Base-by-base conservation (phyloP, 1,140 invertebrate genomes). In the Solenopsis fugax region DNA sequence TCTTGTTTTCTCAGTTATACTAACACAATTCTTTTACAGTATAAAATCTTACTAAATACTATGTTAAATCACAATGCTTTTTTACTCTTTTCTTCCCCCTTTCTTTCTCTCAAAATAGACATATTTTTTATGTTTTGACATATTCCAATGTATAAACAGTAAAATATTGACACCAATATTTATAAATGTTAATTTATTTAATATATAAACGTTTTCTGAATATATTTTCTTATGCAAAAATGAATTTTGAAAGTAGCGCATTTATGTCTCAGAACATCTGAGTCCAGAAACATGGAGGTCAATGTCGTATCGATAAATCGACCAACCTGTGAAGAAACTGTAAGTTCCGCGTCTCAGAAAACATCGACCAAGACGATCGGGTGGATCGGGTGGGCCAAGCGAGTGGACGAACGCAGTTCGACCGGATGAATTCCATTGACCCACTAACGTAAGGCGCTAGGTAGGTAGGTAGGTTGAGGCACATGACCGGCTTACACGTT, bases 401-500 rank as follows among this genome's bases (percentile, higher is more conserved):
- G 52, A 84, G 21, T 52, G 87, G 85, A 92, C 82, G 82, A 92
- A 91, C 86, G 75, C 86, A 85, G 58, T 84, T 85, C 54, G 80
- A 84, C 86, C 87, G 89, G 77, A 92, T 94, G 94, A 95, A 94
- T 95, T 93, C 73, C 92, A 95, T 95, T 95, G 93, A 95, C 94
- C 94, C 84, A 95, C 91, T 93, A 94, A 94, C 78, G 90, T 81
- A 52, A 65, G 81, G 62, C 86, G 84, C 41, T 50, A 48, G 85
- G 85, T 92, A 90, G 87, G 84, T 91, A 87, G 91, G 86, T 92
- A 91, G 89, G 88, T 86, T 84, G 75, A 67, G 52, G 60, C 82
- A 85, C 58, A 78, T 92, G 91, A 92, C 93, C 91, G 92, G 91
- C 81, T 92, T 92, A 90, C 87, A 75, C 89, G 72, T 82, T 67